Base-by-base conservation (phyloP, 2,797 vertebrate genomes). In the Gymnocypris eckloni region DNA sequence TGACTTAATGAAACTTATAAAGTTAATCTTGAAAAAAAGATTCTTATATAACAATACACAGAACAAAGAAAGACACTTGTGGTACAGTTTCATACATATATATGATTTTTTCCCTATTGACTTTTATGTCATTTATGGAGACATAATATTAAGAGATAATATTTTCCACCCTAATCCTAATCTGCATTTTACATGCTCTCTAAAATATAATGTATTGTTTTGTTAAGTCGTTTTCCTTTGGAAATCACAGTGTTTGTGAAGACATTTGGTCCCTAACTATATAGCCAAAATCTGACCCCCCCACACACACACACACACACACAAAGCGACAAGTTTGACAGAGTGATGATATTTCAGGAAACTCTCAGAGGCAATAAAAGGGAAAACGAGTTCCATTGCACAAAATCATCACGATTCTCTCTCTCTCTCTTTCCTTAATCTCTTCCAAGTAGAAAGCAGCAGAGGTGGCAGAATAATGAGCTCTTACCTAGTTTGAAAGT, bases 401-500 rank as follows among this genome's bases (percentile, higher is more conserved):
- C 82, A 82, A 85, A 84, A 87, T 87, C 81, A 81, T 52, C 56
- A 81, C 13, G 39, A 61, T 72, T 76, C 67, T 73, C 76, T 71
- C 84, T 64, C 59, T 71, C 70, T 85, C 76, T 16, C 56, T 52
- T 28, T 88, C 81, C 71, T 81, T 76, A 84, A 82, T 82, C 78
- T 72, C 67, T 59, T 45, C 56, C 67, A 76, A 59, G 50, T 72
- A 80, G 67, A 81, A 70, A 64, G 84, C 45, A 89, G 83, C 20
- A 79, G 88, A 85, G 61, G 79, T 86, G 80, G 78, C 66, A 81
- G 71, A 90, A 88, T 87, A 88, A 89, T 56, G 70, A 64, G 54
- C 86, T 76, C 85, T 87, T 88, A 86, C 86, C 69, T 83, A 86
- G 78, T 88, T 87, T 86, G 50, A 87, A 87, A 89, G 83, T 73